These are phyloP conservation scores for Polyommatus iphigenia DNA, from an alignment of 2,888 invertebrate species.

Conservation along the genomic window DNA sequence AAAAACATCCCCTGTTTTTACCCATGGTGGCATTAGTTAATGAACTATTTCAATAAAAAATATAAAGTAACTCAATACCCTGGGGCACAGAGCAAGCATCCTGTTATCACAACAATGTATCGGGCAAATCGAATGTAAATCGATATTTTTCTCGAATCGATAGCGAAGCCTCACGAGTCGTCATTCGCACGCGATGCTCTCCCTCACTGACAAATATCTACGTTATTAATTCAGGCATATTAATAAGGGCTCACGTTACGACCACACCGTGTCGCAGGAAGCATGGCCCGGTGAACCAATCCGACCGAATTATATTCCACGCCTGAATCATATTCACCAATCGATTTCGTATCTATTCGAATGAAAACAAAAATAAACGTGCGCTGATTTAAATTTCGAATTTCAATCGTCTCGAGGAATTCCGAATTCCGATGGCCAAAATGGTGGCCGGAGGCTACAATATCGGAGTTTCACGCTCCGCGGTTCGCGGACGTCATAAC, in stretches of 20 bases:
- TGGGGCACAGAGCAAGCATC: background rate
- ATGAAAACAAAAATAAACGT: slow-evolving; percentile 40
- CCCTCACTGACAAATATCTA: slow-evolving; percentile 70
- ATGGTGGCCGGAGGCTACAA: slow-evolving; percentile 62
- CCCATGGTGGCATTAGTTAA: background rate
- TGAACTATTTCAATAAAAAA: background rate
- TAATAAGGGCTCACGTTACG: slow-evolving; percentile 74
- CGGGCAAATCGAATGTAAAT: slow-evolving; percentile 55
- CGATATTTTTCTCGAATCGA: slow-evolving; percentile 68
- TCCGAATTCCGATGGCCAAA: slow-evolving; percentile 54
- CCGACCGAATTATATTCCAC: slow-evolving; percentile 68
- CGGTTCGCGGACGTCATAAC: slow-evolving; percentile 78
- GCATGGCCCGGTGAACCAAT: slow-evolving; percentile 71
- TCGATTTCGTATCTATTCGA: slow-evolving; percentile 45
- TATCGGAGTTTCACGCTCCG: slow-evolving; percentile 76
- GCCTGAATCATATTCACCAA: slow-evolving; percentile 55
- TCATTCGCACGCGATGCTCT: slow-evolving; percentile 73
- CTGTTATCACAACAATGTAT: slow-evolving; percentile 16
- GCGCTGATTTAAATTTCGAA: slow-evolving; percentile 37
- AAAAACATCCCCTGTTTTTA: no score
- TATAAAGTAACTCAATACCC: background rate
- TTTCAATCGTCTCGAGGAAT: slow-evolving; percentile 43
- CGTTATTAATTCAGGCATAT: slow-evolving; percentile 78
- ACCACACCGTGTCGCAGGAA: slow-evolving; percentile 79
- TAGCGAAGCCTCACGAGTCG: slow-evolving; percentile 69